These are phyloP conservation scores for Bos javanicus DNA, from an alignment of 2,113 vertebrate species.

Conservation along the genomic window DNA sequence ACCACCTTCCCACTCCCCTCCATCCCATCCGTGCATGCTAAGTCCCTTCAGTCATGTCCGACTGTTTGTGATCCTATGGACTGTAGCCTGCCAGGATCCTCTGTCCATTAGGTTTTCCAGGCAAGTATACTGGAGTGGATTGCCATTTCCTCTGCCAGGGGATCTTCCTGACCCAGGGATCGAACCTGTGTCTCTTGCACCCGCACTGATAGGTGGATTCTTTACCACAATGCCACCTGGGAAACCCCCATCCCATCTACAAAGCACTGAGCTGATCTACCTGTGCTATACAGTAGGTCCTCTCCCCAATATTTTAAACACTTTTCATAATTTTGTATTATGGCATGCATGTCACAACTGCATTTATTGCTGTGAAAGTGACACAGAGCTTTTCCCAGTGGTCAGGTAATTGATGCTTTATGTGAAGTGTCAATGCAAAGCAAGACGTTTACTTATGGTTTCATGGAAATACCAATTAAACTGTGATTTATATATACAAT, in stretches of 20 bases:
- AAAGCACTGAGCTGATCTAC: not conserved
- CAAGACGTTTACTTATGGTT: not conserved
- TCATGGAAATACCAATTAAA: not conserved
- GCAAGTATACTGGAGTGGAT: not conserved
- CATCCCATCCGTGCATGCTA: not conserved
- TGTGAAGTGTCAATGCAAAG: not conserved
- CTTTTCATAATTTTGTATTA: not conserved
- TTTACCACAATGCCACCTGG: not conserved
- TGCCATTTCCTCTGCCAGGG: not conserved
- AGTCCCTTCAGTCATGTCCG: not conserved
- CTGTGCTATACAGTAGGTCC: not conserved
- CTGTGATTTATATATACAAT: not conserved
- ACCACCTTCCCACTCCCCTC: rapidly evolving
- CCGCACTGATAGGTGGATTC: not conserved
- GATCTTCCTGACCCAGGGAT: not conserved
- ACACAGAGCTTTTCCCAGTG: not conserved
- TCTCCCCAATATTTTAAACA: not conserved
- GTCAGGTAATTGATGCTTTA: not conserved
- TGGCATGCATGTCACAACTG: not conserved
- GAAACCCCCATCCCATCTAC: not conserved
- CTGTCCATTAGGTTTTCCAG: not conserved
- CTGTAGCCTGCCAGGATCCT: not conserved
- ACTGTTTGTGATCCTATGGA: not conserved
- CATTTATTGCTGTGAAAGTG: not conserved
- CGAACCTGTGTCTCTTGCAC: not conserved